Base-by-base conservation (phyloP, 92 coral and sea anemone genomes). In the Epizoanthus ramosus region DNA sequence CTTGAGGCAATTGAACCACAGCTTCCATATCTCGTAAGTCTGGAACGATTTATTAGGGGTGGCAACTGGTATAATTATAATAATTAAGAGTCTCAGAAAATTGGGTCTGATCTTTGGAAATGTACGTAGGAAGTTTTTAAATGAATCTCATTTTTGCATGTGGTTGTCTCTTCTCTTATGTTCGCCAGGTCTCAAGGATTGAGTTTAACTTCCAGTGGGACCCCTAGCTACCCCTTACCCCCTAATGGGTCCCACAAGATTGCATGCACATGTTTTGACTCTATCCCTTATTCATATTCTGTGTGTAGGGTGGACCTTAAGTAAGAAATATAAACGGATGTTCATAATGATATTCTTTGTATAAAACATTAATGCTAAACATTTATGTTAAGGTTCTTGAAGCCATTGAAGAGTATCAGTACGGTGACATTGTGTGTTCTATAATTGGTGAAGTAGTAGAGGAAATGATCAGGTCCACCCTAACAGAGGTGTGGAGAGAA, bases 21-120 rank as follows among this genome's bases (percentile, higher is more conserved):
- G 85, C 73, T 93, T 33, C 83, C 43, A 22, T 68, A 70, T 70
- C 91, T 93, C 92, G 98, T 93, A 84, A 77, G 94, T 52, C 31
- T 7, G n/a, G 41, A 5, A 3, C 19, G 22, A 16, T 25, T 33
- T 33, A 2, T 9, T 65, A 22, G 13, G 31, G 72, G 43, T 67
- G 37, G 17, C 31, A 67, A 63, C 33, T 22, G 68, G 68, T 63
- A n/a, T 21, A 63, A 18, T 63, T 37, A 37, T 3, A 37, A 37
- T 3, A 37, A 37, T 2, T 35, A 35, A 35, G 39, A 4, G 39
- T 37, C 43, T 37, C 0, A 5, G 6, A 37, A 37, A 37, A 37
- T 37, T 37, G 43, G 6, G 5, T 37, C 43, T 37, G 43, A 5
- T 37, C 6, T 37, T 37, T 37, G 43, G 43, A 37, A 37, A 37